Conservation (phyloP, 2,888 invertebrate genomes). For the Dasypolia templi region DNA sequence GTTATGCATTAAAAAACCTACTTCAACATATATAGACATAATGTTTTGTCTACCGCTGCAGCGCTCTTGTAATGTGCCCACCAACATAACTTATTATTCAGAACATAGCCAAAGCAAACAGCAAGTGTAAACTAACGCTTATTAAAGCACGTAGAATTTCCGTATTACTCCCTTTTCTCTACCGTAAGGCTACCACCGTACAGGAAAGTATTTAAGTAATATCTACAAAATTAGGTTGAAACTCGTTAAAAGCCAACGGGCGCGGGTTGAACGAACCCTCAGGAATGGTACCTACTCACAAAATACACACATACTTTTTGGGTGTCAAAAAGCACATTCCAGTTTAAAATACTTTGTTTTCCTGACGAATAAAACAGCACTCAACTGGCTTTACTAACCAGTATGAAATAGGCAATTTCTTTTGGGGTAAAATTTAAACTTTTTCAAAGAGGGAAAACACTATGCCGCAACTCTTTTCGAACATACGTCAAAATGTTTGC, state of each 20-base stretch:
- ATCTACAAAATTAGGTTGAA: constrained; percentile 52
- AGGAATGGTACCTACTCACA: constrained; percentile 37
- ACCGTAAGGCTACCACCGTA: constrained; percentile 14
- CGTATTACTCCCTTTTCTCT: constrained; percentile 19
- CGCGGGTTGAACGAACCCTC: constrained; percentile 37
- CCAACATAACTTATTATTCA: constrained; percentile 48
- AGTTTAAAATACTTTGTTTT: constrained; percentile 51
- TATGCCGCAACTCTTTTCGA: not conserved
- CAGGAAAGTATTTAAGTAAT: constrained; percentile 49
- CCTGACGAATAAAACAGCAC: constrained; percentile 1
- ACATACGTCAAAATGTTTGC: not conserved
- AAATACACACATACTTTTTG: constrained; percentile 54
- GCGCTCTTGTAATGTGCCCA: constrained; percentile 9
- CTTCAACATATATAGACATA: constrained; percentile 8
- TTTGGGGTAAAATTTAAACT: constrained; percentile 14
- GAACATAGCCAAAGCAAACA: constrained; percentile 39
- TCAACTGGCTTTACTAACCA: not conserved
- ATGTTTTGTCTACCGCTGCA: constrained; percentile 21
- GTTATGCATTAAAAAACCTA: constrained; percentile 4
- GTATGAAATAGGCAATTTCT: not conserved
- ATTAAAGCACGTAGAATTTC: constrained; percentile 32
- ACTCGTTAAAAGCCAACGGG: constrained; percentile 53
- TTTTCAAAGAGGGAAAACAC: not conserved
- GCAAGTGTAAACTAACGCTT: constrained; percentile 36
- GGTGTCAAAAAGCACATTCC: constrained; percentile 47